Percentiles rank a stretch among this genome's conserved stretches.
phyloP scores from a whole-genome alignment of 2,888 invertebrate genomes.

The Sericinus montela region DNA sequence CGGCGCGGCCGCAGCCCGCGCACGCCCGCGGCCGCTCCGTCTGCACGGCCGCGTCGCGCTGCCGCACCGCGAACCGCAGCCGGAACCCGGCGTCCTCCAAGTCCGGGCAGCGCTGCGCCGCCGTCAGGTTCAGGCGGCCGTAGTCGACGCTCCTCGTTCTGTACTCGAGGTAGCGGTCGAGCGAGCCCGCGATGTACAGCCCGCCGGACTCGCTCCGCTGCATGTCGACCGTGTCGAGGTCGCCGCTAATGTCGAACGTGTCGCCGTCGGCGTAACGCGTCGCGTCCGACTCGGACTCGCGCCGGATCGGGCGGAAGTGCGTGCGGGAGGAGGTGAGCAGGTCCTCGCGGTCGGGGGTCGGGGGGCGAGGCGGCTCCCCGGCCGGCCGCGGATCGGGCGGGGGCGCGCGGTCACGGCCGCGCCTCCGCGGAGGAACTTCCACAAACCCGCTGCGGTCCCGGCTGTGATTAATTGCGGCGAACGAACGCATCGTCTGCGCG shows the following conservation, averaged over 20 bases:
- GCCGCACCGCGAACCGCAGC: constrained; percentile 82
- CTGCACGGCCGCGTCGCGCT: constrained; percentile 54
- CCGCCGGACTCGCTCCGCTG: constrained; percentile 83
- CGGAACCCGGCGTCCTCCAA: constrained; percentile 70
- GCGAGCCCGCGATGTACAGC: constrained; percentile 74
- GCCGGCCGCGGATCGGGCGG: constrained; percentile 19
- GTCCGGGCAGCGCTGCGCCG: constrained; percentile 55
- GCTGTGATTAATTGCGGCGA: constrained; percentile 81
- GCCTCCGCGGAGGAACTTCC: constrained; percentile 72
- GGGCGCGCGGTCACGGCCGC: constrained; percentile 24
- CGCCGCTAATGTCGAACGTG: constrained; percentile 83
- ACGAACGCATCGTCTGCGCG: constrained; percentile 67
- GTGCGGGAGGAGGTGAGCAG: constrained; percentile 87
- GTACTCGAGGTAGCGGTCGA: constrained; percentile 76
- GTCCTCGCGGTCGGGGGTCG: constrained; percentile 80
- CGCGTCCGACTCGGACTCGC: constrained; percentile 57
- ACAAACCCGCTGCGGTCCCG: constrained; percentile 81
- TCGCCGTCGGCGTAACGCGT: constrained; percentile 83
- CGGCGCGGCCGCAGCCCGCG: constrained; percentile 56
- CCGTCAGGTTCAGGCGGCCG: constrained; percentile 53
- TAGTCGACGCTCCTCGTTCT: constrained; percentile 63
- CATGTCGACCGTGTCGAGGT: constrained; percentile 82
- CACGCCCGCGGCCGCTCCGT: constrained; percentile 50
- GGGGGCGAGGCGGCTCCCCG: constrained; percentile 78
- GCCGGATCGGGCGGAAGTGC: constrained; percentile 90